These are phyloP conservation scores for Ophioninae sp. DNA, from an alignment of 2,888 invertebrate genomes.

Conservation along the genomic window DNA sequence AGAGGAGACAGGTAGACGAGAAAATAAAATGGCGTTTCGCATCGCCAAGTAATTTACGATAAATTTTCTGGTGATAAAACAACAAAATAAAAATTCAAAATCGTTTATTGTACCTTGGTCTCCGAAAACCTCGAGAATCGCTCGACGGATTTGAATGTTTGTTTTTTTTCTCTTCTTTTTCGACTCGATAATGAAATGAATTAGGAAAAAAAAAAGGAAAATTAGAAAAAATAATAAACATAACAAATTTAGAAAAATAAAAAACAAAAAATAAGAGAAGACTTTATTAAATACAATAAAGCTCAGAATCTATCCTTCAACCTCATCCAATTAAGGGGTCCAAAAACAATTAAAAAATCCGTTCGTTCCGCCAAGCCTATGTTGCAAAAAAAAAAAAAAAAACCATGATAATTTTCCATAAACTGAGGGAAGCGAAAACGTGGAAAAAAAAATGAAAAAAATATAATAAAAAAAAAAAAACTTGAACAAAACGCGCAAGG, in stretches of 20 bases:
- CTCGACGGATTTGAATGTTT: too few species aligned
- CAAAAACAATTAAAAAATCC: slow-evolving; percentile 2
- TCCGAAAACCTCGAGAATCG: too few species aligned
- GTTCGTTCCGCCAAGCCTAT: background rate
- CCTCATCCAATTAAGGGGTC: slow-evolving; percentile 6
- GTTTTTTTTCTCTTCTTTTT: too few species aligned
- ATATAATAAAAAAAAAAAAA: background rate
- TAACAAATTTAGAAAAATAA: too few species aligned
- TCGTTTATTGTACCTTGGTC: too few species aligned
- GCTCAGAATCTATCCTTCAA: too few species aligned
- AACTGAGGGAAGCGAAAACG: background rate
- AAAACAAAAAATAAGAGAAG: too few species aligned
- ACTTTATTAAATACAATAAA: too few species aligned
- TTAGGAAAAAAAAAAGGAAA: too few species aligned
- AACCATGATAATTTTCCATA: slow-evolving; percentile 20
- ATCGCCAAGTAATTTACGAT: background rate
- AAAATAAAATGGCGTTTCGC: background rate
- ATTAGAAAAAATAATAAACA: too few species aligned
- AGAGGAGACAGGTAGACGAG: background rate
- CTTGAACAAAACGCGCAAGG: too few species aligned
- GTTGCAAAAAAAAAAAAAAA: background rate
- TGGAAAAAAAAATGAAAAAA: background rate
- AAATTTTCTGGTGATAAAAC: background rate
- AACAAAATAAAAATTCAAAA: background rate
- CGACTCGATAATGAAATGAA: too few species aligned